Evolutionary conservation across 2,888 invertebrate species (phyloP).

Genomic region (Pocota personata): DNA sequence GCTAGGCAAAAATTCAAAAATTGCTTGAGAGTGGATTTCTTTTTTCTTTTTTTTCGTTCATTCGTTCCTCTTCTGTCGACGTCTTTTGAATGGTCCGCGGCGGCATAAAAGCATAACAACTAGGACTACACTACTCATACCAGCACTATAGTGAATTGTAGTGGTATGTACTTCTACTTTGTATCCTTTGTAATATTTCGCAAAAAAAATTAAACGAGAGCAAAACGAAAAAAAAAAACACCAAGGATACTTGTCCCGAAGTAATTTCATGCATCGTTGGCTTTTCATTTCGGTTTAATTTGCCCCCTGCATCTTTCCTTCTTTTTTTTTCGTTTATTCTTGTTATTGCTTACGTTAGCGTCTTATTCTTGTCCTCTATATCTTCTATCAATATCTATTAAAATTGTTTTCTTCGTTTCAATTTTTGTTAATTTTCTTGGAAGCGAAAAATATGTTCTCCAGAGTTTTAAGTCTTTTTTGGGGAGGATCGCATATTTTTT

Average conservation of each 20-base stretch:
- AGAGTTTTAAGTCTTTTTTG: not conserved
- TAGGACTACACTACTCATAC: constrained; percentile 11
- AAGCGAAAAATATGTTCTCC: not conserved
- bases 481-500: not conserved
- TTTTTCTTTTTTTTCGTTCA: not conserved
- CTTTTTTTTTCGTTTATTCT: not conserved
- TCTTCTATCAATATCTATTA: constrained; percentile 48
- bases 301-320: constrained; percentile 76
- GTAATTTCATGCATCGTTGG: constrained; percentile 81
- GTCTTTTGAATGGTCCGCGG: constrained; percentile 55
- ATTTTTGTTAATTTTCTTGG: constrained; percentile 20
- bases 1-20: constrained; percentile 59
- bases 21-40: constrained; percentile 43
- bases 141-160: constrained; percentile 20
- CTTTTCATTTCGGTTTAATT: constrained; percentile 81
- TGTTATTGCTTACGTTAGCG: constrained; percentile 44
- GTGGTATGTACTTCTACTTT: constrained; percentile 34
- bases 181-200: constrained; percentile 51
- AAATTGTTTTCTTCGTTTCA: constrained; percentile 23
- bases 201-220: constrained; percentile 1
- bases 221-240: not conserved
- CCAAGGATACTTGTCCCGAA: constrained; percentile 71
- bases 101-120: constrained; percentile 51
- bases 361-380: constrained; percentile 23
- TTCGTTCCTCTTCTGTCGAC: constrained; percentile 16